phyloP scores from a whole-genome alignment of 2,113 vertebrate genomes.

The Asarcornis scutulata region DNA sequence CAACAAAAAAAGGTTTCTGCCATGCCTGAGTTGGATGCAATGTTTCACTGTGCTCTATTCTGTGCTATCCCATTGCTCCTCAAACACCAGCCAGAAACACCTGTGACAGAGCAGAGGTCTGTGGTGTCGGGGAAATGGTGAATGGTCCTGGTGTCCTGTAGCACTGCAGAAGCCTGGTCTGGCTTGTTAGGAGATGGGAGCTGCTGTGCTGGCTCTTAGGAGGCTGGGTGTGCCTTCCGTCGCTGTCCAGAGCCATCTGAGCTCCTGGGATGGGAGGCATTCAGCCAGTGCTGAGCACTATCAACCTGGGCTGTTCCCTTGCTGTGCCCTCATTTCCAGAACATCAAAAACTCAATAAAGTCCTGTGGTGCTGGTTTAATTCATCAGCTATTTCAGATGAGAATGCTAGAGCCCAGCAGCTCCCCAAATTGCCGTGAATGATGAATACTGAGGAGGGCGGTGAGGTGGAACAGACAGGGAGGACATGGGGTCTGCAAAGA shows the following conservation, averaged over 20 bases:
- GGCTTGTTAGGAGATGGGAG: neutral
- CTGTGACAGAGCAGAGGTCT: neutral
- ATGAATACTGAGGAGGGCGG: neutral
- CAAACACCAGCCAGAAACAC: neutral
- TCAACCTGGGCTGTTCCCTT: neutral
- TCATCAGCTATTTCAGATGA: neutral
- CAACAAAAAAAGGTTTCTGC: neutral
- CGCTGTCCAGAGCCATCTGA: neutral
- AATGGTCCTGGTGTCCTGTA: neutral
- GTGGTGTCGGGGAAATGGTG: neutral
- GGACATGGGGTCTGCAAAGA: neutral
- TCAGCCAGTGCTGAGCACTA: neutral
- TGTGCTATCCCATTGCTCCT: neutral
- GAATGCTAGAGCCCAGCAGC: neutral
- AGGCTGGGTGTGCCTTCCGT: neutral
- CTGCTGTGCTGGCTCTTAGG: neutral
- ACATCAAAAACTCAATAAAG: neutral
- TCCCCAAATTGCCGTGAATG: neutral
- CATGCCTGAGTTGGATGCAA: neutral
- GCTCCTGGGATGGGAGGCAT: neutral
- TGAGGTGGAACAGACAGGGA: neutral
- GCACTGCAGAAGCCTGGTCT: neutral
- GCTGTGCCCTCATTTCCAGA: neutral
- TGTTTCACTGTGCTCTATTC: neutral
- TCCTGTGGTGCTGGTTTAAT: neutral